Conservation (phyloP, 2,888 invertebrate genomes). For the Malachius bipustulatus region DNA sequence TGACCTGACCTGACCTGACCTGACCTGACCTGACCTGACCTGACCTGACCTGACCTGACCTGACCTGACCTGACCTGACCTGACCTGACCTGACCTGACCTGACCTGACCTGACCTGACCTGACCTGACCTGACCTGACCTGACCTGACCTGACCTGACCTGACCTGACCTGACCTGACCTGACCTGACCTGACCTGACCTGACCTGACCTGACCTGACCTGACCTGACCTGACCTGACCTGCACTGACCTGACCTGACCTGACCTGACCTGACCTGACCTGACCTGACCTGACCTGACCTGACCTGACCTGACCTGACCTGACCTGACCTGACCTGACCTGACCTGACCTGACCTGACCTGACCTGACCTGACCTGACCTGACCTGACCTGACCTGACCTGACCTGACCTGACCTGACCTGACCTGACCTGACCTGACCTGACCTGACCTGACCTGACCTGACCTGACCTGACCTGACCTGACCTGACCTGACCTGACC, state of each 20-base stretch:
- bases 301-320: slow-evolving; percentile 4
- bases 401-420: too few relatives aligned
- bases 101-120: slow-evolving; percentile 4
- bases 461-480: slow-evolving; percentile 4
- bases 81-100: slow-evolving; percentile 4
- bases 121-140: slow-evolving; percentile 4
- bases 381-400: too few relatives aligned
- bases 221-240: too few relatives aligned
- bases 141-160: slow-evolving; percentile 4
- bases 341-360: slow-evolving; percentile 4
- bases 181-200: slow-evolving; percentile 4
- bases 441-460: slow-evolving; percentile 4
- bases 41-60: slow-evolving; percentile 5
- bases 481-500: slow-evolving; percentile 4
- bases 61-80: slow-evolving; percentile 4
- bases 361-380: too few relatives aligned
- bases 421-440: too few relatives aligned
- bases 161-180: slow-evolving; percentile 4
- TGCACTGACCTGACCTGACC: too few relatives aligned
- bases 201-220: slow-evolving; percentile 4
- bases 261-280: slow-evolving; percentile 4
- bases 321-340: slow-evolving; percentile 4
- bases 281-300: too few relatives aligned
- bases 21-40: slow-evolving; percentile 7
- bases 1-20: slow-evolving; percentile 7